Base-by-base conservation (phyloP, 2,797 vertebrate genomes). In the Alca torda region DNA sequence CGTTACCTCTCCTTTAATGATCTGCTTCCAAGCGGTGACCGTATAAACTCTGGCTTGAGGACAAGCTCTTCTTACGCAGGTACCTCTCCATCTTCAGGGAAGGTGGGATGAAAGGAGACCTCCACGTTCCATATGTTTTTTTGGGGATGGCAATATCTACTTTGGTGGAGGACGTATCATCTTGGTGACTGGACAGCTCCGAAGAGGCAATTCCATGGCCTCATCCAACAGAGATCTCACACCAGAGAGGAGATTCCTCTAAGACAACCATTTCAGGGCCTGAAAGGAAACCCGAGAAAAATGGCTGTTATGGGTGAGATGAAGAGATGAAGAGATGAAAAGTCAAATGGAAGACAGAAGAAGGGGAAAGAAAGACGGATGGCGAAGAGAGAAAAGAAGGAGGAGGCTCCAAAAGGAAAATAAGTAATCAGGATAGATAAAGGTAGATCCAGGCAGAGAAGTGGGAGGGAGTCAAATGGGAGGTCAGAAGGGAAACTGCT, bases 91-190 rank as follows among this genome's bases (percentile, higher is more conserved):
- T 46, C 35, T 56, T 5, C 0, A 2, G 14, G 11, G 14, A 82
- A 70, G 57, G 45, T 35, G 87, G 25, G 78, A 80, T 56, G 33
- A 53, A 67, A 85, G 56, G 50, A 84, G 65, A 37, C 15, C 77
- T 50, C 4, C 10, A 16, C 6, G 1, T 56, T 76, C 35, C 3
- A 0, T 4, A 37, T 9, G 19, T 10, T 7, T 63, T 63, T 76
- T 45, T 5, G 9, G 50, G 43, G 57, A 20, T 43, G 41, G 7
- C 11, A 50, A 6, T 65, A 19, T 78, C 33, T 31, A 2, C 18
- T 63, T 51, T 76, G 35, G 51, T 13, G 28, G 25, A 64, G 39
- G 28, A 74, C 1, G 0, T 5, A 56, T 8, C 20, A 59, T 73
- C 67, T 7, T 2, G 1, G 45, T 46, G 39, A 16, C 31, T 11